phyloP scores from a whole-genome alignment of 2,113 vertebrate species.

The Rhea pennata region DNA sequence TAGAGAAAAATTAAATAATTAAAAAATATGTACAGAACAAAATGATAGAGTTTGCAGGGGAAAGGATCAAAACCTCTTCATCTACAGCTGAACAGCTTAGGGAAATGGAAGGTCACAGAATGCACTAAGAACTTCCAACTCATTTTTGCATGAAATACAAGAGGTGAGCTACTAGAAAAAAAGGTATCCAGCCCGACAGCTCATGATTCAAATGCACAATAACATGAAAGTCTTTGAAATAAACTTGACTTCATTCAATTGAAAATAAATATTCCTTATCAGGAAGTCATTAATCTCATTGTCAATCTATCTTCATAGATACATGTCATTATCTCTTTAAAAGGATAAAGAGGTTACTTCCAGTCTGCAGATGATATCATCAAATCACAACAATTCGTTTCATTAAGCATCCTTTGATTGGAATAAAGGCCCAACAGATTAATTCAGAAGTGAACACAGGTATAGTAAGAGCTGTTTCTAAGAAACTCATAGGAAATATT shows the following conservation, averaged over 20 bases:
- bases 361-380: background rate
- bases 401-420: background rate
- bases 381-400: background rate
- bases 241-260: background rate
- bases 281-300: background rate
- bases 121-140: background rate
- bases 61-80: background rate
- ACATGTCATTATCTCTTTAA: background rate
- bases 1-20: background rate
- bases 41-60: background rate
- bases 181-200: background rate
- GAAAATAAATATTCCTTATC: background rate
- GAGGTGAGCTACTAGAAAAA: background rate
- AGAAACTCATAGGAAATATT: background rate
- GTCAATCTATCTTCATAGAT: background rate
- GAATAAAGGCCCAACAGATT: background rate
- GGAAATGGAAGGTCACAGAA: background rate
- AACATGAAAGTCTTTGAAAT: background rate
- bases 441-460: background rate
- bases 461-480: background rate
- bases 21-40: background rate
- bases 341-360: background rate
- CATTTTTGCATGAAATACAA: background rate
- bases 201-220: background rate
- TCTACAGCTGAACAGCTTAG: background rate